Evolutionary conservation across 2,888 invertebrate genomes (phyloP).

Genomic region (Dasysyrphus albostriatus): DNA sequence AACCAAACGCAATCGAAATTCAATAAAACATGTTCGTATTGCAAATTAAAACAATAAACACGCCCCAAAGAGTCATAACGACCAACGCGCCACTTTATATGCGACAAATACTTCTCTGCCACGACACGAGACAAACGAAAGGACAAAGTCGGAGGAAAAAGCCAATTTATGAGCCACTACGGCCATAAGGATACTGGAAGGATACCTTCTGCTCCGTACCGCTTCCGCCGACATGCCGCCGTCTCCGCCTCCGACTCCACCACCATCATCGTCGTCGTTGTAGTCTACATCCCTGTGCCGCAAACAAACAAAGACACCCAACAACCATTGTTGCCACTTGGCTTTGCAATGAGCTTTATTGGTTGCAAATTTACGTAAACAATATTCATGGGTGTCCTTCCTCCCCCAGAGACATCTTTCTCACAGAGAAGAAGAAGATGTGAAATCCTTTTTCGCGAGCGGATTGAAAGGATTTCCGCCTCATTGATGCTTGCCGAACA

Average conservation of each 20-base stretch:
- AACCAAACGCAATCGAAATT: slow-evolving; percentile 72
- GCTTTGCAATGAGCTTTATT: slow-evolving; percentile 73
- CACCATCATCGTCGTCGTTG: not conserved
- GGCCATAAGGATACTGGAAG: slow-evolving; percentile 71
- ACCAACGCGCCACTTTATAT: slow-evolving; percentile 75
- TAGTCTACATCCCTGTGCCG: not conserved
- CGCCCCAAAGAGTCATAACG: slow-evolving; percentile 76
- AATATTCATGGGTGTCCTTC: slow-evolving; percentile 65
- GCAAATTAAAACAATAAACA: slow-evolving; percentile 76
- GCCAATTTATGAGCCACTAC: slow-evolving; percentile 73
- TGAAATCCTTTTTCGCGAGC: slow-evolving; percentile 66
- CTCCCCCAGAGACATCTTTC: slow-evolving; percentile 30
- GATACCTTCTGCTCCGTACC: slow-evolving; percentile 38
- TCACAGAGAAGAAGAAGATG: not conserved
- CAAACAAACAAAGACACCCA: slow-evolving; percentile 59
- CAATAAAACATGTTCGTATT: slow-evolving; percentile 76
- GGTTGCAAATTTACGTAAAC: slow-evolving; percentile 76
- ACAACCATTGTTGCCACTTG: slow-evolving; percentile 68
- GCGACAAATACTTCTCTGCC: slow-evolving; percentile 68
- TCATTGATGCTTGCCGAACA: slow-evolving; percentile 60
- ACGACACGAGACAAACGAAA: slow-evolving; percentile 54
- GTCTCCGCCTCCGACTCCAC: not conserved
- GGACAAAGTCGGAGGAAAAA: slow-evolving; percentile 54
- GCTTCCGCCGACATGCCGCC: not conserved
- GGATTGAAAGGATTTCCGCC: slow-evolving; percentile 75